phyloP scores from a whole-genome alignment of 1,140 invertebrate species.

The Manduca sexta region DNA sequence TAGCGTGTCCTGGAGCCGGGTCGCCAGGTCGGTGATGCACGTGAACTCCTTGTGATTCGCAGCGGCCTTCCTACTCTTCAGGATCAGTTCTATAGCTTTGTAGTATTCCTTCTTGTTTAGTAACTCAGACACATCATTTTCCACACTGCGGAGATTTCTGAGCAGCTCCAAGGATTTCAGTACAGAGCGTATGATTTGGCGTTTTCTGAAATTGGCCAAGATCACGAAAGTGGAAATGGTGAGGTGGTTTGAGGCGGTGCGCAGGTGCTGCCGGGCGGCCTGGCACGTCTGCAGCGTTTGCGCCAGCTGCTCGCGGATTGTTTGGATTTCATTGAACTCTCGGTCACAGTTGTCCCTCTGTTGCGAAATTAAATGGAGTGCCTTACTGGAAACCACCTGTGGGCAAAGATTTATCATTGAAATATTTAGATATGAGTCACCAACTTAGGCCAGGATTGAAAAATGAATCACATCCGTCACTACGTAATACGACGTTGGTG shows the following conservation, averaged over 20 bases:
- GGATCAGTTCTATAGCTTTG: constrained; percentile 88
- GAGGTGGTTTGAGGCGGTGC: constrained; percentile 84
- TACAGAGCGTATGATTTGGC: constrained; percentile 85
- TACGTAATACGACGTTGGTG: no score
- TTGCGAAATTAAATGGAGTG: constrained; percentile 91
- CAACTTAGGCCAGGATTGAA: background rate
- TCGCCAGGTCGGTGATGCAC: constrained; percentile 89
- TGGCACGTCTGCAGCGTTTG: constrained; percentile 81
- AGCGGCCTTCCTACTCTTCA: constrained; percentile 91
- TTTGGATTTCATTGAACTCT: constrained; percentile 87
- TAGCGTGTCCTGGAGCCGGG: constrained; percentile 92
- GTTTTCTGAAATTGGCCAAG: constrained; percentile 89
- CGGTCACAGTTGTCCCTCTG: constrained; percentile 88
- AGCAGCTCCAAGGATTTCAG: constrained; percentile 87
- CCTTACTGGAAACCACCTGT: constrained; percentile 90
- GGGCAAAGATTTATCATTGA: constrained; percentile 2
- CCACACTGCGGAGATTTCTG: constrained; percentile 89
- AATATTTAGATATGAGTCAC: background rate
- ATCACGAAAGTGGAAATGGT: constrained; percentile 90
- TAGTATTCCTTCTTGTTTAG: constrained; percentile 90
- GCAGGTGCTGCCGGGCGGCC: constrained; percentile 80
- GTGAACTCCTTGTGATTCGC: constrained; percentile 86
- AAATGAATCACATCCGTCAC: no score
- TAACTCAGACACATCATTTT: constrained; percentile 87
- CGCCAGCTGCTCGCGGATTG: constrained; percentile 83